These are phyloP conservation scores for Aleadryas rufinucha DNA, from an alignment of 2,113 vertebrate species.

Conservation along the genomic window DNA sequence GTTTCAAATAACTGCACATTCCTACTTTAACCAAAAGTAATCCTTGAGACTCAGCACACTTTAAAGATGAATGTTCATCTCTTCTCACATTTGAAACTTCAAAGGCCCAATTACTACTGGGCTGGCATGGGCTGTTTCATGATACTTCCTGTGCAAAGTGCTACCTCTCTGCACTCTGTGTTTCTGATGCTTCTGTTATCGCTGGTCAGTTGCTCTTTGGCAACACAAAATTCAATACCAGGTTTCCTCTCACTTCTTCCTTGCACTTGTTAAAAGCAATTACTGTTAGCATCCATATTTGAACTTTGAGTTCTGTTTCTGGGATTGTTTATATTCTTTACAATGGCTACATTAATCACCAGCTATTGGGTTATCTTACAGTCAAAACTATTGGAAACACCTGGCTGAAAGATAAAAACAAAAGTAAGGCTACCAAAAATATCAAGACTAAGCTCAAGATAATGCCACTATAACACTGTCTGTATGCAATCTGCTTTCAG, in stretches of 20 bases:
- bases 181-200: slow-evolving; percentile 41
- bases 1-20: slow-evolving; percentile 78
- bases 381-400: slow-evolving; percentile 58
- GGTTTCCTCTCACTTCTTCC: slow-evolving; percentile 42
- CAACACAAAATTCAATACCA: slow-evolving; percentile 29
- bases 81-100: slow-evolving; percentile 73
- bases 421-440: slow-evolving; percentile 8
- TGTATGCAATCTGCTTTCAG: background rate
- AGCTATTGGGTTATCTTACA: slow-evolving; percentile 44
- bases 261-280: slow-evolving; percentile 70
- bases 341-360: slow-evolving; percentile 53
- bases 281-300: slow-evolving; percentile 45
- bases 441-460: background rate
- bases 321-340: slow-evolving; percentile 42
- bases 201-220: slow-evolving; percentile 17
- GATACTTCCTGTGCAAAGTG: slow-evolving; percentile 68
- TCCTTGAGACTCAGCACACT: slow-evolving; percentile 55
- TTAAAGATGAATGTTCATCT: slow-evolving; percentile 72
- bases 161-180: slow-evolving; percentile 35
- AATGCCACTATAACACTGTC: background rate
- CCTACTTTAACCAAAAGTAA: slow-evolving; percentile 75
- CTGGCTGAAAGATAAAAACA: slow-evolving; percentile 36
- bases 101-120: slow-evolving; percentile 67
- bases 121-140: slow-evolving; percentile 60
- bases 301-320: slow-evolving; percentile 54